phyloP scores from a whole-genome alignment of 2,797 vertebrate genomes.

The Siniperca undulata region DNA sequence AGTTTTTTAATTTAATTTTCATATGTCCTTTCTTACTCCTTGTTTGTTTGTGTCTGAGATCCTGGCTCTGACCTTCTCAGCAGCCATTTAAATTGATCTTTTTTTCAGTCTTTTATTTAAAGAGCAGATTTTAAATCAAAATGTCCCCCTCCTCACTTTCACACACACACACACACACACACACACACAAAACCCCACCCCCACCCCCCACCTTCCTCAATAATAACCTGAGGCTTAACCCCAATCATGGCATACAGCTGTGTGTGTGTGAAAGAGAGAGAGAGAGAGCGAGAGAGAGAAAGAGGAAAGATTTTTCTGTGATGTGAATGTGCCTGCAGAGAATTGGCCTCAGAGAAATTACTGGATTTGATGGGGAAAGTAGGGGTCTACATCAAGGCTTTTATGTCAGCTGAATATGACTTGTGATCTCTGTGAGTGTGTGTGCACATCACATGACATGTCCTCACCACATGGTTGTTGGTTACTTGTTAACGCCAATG shows the following conservation, averaged over 20 bases:
- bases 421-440: constrained; percentile 16
- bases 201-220: background rate
- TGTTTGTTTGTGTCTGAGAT: constrained; percentile 1
- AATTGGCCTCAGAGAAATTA: constrained; percentile 61
- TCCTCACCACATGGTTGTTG: constrained; percentile 12
- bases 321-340: constrained; percentile 50
- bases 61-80: background rate
- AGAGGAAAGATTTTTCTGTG: constrained; percentile 28
- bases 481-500: constrained; percentile 21
- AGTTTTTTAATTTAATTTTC: background rate
- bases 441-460: constrained; percentile 10
- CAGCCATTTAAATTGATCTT: background rate
- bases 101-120: constrained; percentile 12
- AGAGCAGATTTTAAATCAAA: constrained; percentile 14
- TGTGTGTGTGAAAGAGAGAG: background rate
- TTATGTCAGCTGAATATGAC: constrained; percentile 52
- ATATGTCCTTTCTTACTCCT: background rate
- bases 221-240: constrained; percentile 61
- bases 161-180: background rate
- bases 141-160: background rate
- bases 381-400: constrained; percentile 52
- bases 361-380: constrained; percentile 44
- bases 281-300: no score
- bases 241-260: constrained; percentile 49
- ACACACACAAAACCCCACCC: constrained; percentile 23